Evolutionary conservation across 2,797 vertebrate genomes (phyloP).

Genomic region (Falco rusticolus): DNA sequence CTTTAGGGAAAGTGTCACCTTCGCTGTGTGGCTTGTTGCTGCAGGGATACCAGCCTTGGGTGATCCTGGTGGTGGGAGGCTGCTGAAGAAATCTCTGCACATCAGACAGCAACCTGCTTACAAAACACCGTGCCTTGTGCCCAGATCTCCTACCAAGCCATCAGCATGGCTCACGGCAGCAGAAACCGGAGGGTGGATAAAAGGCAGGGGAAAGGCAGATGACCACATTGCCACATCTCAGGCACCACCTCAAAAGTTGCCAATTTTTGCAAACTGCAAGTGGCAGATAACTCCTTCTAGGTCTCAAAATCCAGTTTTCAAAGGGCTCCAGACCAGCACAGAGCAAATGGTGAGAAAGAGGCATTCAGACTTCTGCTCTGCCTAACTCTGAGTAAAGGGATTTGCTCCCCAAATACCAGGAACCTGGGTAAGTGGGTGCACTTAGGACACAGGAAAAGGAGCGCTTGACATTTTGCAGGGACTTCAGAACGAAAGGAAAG

Average conservation of each 20-base stretch:
- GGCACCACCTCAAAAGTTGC: neutral
- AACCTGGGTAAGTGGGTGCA: neutral
- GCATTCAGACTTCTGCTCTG: neutral
- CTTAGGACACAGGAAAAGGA: neutral
- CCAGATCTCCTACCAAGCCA: neutral
- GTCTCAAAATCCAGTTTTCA: neutral
- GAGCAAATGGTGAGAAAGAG: neutral
- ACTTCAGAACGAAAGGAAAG: neutral
- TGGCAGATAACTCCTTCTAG: neutral
- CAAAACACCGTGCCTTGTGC: neutral
- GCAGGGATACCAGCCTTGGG: neutral
- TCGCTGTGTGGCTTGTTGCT: neutral
- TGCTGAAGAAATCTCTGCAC: neutral
- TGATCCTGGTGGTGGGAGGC: neutral
- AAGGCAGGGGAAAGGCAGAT: neutral
- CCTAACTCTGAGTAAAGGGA: neutral
- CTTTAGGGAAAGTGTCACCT: neutral
- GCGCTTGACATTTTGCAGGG: neutral
- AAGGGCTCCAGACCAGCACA: neutral
- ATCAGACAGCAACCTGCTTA: neutral
- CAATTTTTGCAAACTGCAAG: neutral
- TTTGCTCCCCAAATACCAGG: neutral
- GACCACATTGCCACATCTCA: rapidly evolving
- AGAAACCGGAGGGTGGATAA: neutral
- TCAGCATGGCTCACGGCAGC: neutral